Evolutionary conservation across 2,797 vertebrate genomes (phyloP).

Genomic region (Gymnoscopelus braueri): DNA sequence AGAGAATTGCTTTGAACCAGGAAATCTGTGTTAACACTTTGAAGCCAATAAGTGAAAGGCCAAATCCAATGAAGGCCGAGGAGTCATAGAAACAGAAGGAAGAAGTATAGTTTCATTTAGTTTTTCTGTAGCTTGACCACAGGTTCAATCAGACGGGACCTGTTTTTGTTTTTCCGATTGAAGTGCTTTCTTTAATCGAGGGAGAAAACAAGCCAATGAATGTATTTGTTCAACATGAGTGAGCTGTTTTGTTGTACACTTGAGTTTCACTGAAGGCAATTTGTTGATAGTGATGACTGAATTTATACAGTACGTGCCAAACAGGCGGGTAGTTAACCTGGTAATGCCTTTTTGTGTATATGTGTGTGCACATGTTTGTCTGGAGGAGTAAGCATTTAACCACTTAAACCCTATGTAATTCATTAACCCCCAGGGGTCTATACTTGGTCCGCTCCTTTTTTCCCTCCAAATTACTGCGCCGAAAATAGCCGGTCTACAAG

Average conservation of each 20-base stretch:
- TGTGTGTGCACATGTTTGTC: conserved; percentile 28
- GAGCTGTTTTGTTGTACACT: conserved; percentile 25
- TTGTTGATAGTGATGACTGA: conserved; percentile 23
- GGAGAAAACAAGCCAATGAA: conserved; percentile 46
- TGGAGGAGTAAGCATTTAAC: conserved; percentile 24
- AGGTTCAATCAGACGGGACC: conserved; percentile 25
- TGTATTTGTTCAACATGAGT: conserved; percentile 54
- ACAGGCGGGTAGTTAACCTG: conserved; percentile 10
- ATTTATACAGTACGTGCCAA: conserved; percentile 12
- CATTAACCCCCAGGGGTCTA: no score
- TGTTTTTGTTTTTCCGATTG: conserved; percentile 22
- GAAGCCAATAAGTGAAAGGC: no score
- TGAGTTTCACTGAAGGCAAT: conserved; percentile 24
- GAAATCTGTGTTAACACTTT: no score
- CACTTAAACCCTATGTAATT: not conserved
- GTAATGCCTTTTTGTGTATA: not conserved
- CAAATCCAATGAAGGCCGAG: no score
- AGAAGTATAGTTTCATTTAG: not conserved
- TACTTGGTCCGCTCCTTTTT: no score
- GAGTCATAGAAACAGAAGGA: not conserved
- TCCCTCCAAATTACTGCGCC: no score
- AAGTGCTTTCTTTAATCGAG: conserved; percentile 23
- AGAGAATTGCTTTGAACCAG: no score
- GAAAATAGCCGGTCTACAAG: no score
- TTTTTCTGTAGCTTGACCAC: conserved; percentile 33